Base-by-base conservation (phyloP, 2,797 vertebrate genomes). In the Lepilemur septentrionalis region DNA sequence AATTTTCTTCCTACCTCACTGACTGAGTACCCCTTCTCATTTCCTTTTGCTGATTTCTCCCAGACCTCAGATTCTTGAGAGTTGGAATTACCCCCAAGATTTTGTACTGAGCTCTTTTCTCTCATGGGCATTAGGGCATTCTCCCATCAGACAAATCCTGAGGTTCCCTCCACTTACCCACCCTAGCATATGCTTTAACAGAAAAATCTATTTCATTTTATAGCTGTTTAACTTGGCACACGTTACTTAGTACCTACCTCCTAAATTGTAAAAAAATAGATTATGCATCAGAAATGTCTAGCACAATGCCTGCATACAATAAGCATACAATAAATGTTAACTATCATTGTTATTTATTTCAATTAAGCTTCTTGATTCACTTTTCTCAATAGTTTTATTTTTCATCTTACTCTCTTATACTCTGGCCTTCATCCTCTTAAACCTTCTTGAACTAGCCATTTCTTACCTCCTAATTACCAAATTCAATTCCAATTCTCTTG, bases 381-480 rank as follows among this genome's bases (percentile, higher is more conserved):
- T 70, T 89, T 93, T 87, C 70, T 90, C 38, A 15, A 14, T 73
- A 38, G 30, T 41, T 91, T 96, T 92, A 72, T 79, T 89, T 92
- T 92, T 65, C 30, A 89, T 30, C n/a, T 89, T 61, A 73, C 18
- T 85, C 35, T 92, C 20, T 73, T 86, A 22, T 52, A 69, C 61
- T 76, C 43, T 91, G 59, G 35, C 30, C 43, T 88, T 65, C 4
- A 30, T 28, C 38, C 7, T 73, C 25, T 81, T 79, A 69, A 69
- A 61, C 38, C 28, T 81, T 93, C n/a, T 20, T 89, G 46, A 93
- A 87, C 11, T 25, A 90, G 69, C 57, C 32, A 65, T n/a, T 73
- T 69, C 38, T 87, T 88, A 70, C 28, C 69, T 76, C 46, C 59
- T 76, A 67, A 30, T 95, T 93, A 80, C 28, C 28, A 65, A 93